Percentiles rank a stretch among this genome's conserved stretches.
Evolutionary conservation across 2,797 vertebrate genomes (phyloP).

Genomic region (Crax fasciolata): DNA sequence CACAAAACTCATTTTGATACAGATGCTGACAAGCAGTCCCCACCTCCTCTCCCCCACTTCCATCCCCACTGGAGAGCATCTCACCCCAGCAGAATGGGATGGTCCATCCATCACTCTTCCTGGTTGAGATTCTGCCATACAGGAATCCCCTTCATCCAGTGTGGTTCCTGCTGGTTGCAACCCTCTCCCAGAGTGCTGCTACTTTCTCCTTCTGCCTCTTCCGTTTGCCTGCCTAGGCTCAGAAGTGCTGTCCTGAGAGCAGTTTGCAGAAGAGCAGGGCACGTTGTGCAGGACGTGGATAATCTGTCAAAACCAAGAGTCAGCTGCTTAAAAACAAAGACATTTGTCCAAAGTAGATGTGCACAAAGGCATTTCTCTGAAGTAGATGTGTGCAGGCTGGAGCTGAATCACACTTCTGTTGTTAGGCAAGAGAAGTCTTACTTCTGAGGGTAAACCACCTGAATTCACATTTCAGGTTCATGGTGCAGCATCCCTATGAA

Average conservation of each 20-base stretch:
- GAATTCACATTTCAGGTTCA: background rate
- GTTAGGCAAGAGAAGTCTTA: accelerated
- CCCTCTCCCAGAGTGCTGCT: background rate
- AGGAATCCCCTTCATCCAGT: background rate
- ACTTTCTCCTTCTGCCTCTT: background rate
- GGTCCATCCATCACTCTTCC: background rate
- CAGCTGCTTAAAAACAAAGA: background rate
- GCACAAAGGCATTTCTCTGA: background rate
- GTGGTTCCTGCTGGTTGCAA: background rate
- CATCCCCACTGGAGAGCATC: background rate
- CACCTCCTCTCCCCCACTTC: background rate
- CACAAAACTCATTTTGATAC: slow-evolving; percentile 43
- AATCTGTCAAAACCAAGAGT: background rate
- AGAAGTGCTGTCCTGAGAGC: background rate
- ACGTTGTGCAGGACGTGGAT: background rate
- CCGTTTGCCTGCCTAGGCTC: background rate
- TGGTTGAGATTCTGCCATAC: background rate
- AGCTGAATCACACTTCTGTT: background rate
- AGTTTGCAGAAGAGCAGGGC: background rate
- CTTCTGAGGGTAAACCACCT: background rate
- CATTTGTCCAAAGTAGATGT: background rate
- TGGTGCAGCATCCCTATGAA: background rate
- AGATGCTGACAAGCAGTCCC: background rate
- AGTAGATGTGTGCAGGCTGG: background rate
- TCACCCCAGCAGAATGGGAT: background rate